Conservation (phyloP, 2,888 invertebrate species). For the Catocala nupta region DNA sequence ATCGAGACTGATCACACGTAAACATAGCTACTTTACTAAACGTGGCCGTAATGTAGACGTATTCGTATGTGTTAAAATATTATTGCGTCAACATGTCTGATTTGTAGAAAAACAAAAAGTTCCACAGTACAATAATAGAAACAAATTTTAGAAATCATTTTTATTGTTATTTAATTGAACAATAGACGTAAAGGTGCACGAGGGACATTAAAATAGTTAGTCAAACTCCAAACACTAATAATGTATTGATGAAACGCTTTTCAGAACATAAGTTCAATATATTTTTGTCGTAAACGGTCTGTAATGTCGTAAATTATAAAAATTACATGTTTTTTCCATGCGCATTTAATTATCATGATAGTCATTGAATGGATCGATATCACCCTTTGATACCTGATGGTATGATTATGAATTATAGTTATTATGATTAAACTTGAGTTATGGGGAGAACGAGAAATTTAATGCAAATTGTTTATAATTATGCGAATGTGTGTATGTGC, state of each 20-base stretch:
- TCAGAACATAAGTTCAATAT: slow-evolving; percentile 2
- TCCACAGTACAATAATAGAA: too few relatives aligned
- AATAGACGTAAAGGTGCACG: not conserved
- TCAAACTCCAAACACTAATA: slow-evolving; percentile 3
- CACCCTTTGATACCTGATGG: not conserved
- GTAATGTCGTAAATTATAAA: slow-evolving; percentile 6
- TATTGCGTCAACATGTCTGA: too few relatives aligned
- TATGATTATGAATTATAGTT: slow-evolving; percentile 1
- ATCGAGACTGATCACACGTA: too few relatives aligned
- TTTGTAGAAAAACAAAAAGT: too few relatives aligned
- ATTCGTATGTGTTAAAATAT: too few relatives aligned
- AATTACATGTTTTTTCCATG: slow-evolving; percentile 13
- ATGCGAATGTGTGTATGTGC: not conserved
- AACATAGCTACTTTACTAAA: too few relatives aligned
- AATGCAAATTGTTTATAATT: slow-evolving; percentile 7
- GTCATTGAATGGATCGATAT: slow-evolving; percentile 9
- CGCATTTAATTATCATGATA: slow-evolving; percentile 6
- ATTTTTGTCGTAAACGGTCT: not conserved
- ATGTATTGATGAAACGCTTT: not conserved
- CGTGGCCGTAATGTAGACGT: too few relatives aligned
- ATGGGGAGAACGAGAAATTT: slow-evolving; percentile 8
- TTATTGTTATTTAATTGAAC: not conserved
- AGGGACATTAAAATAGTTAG: slow-evolving; percentile 2
- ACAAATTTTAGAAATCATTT: not conserved
- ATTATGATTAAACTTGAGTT: slow-evolving; percentile 14